A percentile compares a stretch with the other conserved stretches of the same genome.
Conservation (phyloP, 2,113 vertebrate genomes). For the Hippocampus barbouri region DNA sequence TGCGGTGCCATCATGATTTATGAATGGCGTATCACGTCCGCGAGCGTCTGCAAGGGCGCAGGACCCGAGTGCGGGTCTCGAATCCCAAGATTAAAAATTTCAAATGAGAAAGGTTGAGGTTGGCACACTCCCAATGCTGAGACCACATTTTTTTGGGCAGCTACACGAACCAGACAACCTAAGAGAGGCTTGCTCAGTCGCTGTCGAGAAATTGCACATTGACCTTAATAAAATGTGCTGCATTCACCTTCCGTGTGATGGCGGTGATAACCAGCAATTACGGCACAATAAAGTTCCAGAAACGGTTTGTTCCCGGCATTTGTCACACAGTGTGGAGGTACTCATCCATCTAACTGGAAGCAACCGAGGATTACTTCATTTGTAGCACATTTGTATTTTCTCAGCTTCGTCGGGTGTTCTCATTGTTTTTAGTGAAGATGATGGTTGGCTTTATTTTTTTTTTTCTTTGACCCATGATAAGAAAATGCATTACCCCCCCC, state of each 20-base stretch:
- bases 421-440: neutral
- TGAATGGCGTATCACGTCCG: slow-evolving; percentile 53
- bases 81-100: slow-evolving; percentile 4
- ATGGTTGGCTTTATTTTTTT: neutral
- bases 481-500: neutral
- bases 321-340: neutral
- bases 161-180: slow-evolving; percentile 30
- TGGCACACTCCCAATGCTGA: slow-evolving; percentile 47
- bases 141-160: slow-evolving; percentile 48
- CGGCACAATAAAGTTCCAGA: slow-evolving; percentile 14
- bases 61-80: slow-evolving; percentile 11
- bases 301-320: slow-evolving; percentile 6
- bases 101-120: slow-evolving; percentile 28
- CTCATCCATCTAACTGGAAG: neutral
- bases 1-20: slow-evolving; percentile 41
- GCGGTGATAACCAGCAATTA: slow-evolving; percentile 10
- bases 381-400: neutral
- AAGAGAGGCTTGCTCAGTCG: slow-evolving; percentile 34
- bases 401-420: neutral
- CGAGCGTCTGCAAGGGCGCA: slow-evolving; percentile 24
- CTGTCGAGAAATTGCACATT: slow-evolving; percentile 20
- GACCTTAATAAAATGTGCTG: slow-evolving; percentile 20
- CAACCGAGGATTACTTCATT: neutral
- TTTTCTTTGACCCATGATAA: slow-evolving; percentile 27
- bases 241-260: slow-evolving; percentile 9